These are phyloP conservation scores for Campaea margaritaria DNA, from an alignment of 2,888 invertebrate genomes.

Conservation along the genomic window DNA sequence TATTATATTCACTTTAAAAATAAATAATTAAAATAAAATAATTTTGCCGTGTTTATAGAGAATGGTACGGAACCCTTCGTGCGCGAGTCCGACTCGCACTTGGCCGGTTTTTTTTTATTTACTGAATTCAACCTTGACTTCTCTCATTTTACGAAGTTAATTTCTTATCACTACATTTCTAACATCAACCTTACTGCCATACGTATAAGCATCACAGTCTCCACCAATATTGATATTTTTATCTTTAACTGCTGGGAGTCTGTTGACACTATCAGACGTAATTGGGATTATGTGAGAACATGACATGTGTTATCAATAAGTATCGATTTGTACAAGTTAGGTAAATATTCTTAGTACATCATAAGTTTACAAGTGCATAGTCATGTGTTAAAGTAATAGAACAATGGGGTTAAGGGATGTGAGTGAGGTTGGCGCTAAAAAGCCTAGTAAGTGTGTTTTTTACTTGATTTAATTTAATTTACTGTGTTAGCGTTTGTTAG, in stretches of 20 bases:
- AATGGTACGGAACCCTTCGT: too few species aligned
- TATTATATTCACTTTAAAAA: too few species aligned
- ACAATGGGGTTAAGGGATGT: constrained; percentile 14
- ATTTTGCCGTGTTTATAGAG: too few species aligned
- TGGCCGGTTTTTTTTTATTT: too few species aligned
- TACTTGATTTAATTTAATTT: background rate
- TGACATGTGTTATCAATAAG: constrained; percentile 23
- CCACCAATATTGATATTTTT: background rate
- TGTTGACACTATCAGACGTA: constrained; percentile 21
- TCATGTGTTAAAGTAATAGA: background rate
- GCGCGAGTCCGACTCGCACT: too few species aligned
- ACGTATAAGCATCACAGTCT: background rate
- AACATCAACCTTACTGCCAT: background rate
- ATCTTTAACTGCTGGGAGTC: constrained; percentile 13
- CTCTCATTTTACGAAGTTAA: too few species aligned
- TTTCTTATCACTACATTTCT: background rate
- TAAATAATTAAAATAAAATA: too few species aligned
- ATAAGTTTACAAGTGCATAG: background rate
- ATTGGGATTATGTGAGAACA: constrained; percentile 19
- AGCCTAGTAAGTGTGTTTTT: constrained; percentile 41
- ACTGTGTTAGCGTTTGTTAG: too few species aligned
- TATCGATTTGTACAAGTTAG: constrained; percentile 12
- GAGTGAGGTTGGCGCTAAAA: constrained; percentile 28
- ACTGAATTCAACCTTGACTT: too few species aligned
- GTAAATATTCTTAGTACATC: background rate